These are phyloP conservation scores for Trogon surrucura DNA, from an alignment of 2,113 vertebrate species.

Conservation along the genomic window DNA sequence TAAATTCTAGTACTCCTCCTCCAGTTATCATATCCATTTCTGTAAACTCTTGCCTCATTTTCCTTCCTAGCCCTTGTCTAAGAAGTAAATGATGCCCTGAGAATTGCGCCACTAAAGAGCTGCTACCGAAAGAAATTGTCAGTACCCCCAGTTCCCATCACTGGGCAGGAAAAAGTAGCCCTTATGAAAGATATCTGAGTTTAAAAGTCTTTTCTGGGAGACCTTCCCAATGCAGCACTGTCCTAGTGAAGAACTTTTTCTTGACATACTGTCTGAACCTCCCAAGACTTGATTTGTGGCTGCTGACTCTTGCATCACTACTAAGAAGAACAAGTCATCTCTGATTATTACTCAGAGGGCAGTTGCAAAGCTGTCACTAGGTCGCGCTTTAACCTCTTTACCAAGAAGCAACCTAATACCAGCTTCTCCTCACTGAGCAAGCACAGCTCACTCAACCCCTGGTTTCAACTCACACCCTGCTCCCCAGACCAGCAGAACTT, in stretches of 20 bases:
- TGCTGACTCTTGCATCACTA: neutral
- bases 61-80: neutral
- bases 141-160: neutral
- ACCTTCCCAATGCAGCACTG: neutral
- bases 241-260: neutral
- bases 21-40: neutral
- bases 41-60: neutral
- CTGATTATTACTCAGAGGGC: neutral
- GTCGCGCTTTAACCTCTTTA: neutral
- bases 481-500: neutral
- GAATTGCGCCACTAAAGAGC: neutral
- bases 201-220: neutral
- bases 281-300: neutral
- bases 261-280: neutral
- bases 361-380: neutral
- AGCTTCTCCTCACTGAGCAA: neutral
- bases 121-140: neutral
- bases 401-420: neutral
- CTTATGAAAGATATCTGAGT: neutral
- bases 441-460: neutral
- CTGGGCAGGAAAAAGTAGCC: neutral
- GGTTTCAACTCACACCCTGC: neutral
- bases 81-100: neutral
- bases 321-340: neutral
- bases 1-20: neutral